Conservation (phyloP, 2,888 invertebrate genomes). For the Leucophenga montana region DNA sequence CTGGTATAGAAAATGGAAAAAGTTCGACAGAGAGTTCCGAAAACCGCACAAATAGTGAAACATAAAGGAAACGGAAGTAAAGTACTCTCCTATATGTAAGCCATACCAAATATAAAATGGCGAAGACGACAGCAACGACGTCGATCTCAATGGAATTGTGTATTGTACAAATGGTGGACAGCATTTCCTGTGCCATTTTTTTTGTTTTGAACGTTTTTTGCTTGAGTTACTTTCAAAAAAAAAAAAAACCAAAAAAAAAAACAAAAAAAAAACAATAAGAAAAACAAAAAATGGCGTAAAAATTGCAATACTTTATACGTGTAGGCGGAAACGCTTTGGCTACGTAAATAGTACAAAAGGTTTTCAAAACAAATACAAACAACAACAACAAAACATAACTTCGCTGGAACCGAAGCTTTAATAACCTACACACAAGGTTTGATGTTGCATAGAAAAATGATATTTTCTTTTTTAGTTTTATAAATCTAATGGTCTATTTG, state of each 20-base stretch:
- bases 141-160: not conserved
- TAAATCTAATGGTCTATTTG: no score
- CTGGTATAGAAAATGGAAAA: conserved; percentile 64
- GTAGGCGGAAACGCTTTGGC: conserved; percentile 19
- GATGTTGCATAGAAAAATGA: no score
- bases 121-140: not conserved
- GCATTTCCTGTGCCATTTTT: not conserved
- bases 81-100: not conserved
- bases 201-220: not conserved
- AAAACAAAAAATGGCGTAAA: no score
- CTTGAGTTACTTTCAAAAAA: no score
- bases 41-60: not conserved
- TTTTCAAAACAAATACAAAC: conserved; percentile 53
- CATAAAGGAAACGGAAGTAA: not conserved
- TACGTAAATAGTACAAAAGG: not conserved
- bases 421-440: no score
- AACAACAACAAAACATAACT: no score
- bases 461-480: no score
- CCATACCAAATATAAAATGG: not conserved
- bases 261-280: no score
- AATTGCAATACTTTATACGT: no score
- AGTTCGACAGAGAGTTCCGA: conserved; percentile 48
- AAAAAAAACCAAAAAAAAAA: no score
- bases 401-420: no score
- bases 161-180: not conserved